Percentiles rank a stretch among this genome's conserved stretches.
Evolutionary conservation across 2,113 vertebrate species (phyloP).

Genomic region (Gopherus evgoodei): DNA sequence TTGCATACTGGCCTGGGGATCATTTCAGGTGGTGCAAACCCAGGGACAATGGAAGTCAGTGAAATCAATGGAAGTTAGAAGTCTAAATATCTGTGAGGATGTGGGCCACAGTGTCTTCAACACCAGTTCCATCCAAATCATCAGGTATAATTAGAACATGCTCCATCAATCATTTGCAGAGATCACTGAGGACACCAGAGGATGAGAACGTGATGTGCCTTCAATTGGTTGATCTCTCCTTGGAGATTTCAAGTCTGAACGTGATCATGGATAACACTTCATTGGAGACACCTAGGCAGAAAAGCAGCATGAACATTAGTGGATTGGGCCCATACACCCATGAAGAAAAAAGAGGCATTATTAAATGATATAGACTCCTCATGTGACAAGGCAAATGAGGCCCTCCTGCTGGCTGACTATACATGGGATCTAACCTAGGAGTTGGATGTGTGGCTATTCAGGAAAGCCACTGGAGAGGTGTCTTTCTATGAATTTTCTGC

Average conservation of each 20-base stretch:
- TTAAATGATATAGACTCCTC: background rate
- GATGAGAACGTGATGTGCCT: too few species aligned
- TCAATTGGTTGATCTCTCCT: background rate
- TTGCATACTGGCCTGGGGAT: background rate
- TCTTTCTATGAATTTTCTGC: background rate
- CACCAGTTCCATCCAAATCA: background rate
- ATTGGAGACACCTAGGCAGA: background rate
- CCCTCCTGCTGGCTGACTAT: background rate
- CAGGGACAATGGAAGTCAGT: background rate
- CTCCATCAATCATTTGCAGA: background rate
- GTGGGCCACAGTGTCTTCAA: background rate
- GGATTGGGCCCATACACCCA: background rate
- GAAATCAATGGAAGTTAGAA: background rate
- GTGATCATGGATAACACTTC: background rate
- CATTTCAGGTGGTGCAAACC: background rate
- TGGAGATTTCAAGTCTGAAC: background rate
- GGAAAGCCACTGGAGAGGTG: background rate
- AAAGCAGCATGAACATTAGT: background rate
- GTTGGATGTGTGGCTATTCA: background rate
- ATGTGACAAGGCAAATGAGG: background rate
- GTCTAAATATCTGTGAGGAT: background rate
- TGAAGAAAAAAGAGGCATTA: background rate
- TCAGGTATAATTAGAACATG: background rate
- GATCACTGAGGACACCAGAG: background rate
- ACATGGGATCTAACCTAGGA: rapidly evolving